These are phyloP conservation scores for Elysia crispata DNA, from an alignment of 2,888 invertebrate genomes.

Conservation along the genomic window DNA sequence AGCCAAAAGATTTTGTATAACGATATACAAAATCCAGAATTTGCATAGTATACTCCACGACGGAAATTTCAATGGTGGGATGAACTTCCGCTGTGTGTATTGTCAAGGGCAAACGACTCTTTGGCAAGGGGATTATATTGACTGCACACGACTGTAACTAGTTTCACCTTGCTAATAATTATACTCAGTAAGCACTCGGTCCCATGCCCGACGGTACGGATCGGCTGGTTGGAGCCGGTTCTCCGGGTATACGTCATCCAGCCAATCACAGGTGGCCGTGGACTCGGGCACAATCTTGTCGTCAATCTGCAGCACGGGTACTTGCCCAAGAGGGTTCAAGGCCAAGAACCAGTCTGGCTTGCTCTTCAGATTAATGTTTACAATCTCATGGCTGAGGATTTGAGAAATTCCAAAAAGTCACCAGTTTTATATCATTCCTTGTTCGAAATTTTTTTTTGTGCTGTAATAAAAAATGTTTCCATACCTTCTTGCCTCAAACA, in stretches of 20 bases:
- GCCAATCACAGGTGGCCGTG: conserved; percentile 80
- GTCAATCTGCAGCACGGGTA: conserved; percentile 77
- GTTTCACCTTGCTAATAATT: conserved; percentile 63
- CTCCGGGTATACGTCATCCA: conserved; percentile 81
- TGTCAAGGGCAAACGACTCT: too few relatives aligned
- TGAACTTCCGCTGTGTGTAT: too few relatives aligned
- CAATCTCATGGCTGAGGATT: conserved; percentile 77
- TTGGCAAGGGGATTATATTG: too few relatives aligned
- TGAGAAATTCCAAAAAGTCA: too few relatives aligned
- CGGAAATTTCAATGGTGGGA: too few relatives aligned
- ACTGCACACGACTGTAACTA: too few relatives aligned
- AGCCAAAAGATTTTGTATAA: too few relatives aligned
- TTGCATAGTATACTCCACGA: too few relatives aligned
- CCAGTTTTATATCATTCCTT: too few relatives aligned
- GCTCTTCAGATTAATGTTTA: conserved; percentile 79
- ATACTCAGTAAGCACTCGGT: conserved; percentile 66
- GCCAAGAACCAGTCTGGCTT: conserved; percentile 80
- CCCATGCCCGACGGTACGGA: conserved; percentile 71
- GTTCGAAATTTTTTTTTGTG: too few relatives aligned
- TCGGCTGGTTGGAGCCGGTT: conserved; percentile 79
- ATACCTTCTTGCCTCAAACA: too few relatives aligned
- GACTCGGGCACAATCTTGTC: conserved; percentile 81
- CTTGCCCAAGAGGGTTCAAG: conserved; percentile 79
- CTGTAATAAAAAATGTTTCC: neutral
- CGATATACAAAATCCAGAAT: too few relatives aligned